A percentile compares a stretch with the other conserved stretches of the same genome.
phyloP scores from a whole-genome alignment of 1,140 invertebrate species.

The Sarcophaga bullata region DNA sequence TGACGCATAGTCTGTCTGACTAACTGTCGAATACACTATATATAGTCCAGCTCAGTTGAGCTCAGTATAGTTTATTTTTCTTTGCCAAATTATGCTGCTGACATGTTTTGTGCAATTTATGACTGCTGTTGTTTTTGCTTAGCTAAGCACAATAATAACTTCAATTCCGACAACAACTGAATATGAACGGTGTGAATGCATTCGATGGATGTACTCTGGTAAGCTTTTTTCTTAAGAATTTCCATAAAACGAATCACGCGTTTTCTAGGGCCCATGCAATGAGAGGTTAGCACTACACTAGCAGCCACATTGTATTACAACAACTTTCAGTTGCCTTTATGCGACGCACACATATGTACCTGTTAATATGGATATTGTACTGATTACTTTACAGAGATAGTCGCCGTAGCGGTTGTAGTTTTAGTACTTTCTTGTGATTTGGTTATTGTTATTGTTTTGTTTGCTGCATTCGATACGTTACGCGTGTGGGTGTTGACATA shows the following conservation, averaged over 20 bases:
- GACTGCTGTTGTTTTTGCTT: slow-evolving; percentile 20
- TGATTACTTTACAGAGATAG: not conserved
- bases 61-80: not conserved
- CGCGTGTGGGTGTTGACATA: slow-evolving; percentile 23
- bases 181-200: slow-evolving; percentile 1
- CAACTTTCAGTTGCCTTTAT: not conserved
- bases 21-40: not conserved
- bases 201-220: not conserved
- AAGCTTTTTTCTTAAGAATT: not conserved
- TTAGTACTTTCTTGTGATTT: too few relatives aligned
- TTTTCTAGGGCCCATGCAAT: not conserved
- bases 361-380: not conserved
- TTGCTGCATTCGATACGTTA: slow-evolving; percentile 8
- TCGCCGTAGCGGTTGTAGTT: not conserved
- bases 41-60: too few relatives aligned
- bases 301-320: not conserved
- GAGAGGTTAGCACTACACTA: not conserved
- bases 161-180: not conserved
- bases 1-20: not conserved
- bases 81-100: slow-evolving; percentile 39
- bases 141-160: not conserved
- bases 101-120: slow-evolving; percentile 40
- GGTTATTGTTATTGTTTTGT: not conserved
- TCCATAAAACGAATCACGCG: not conserved
- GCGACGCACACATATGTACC: not conserved